Base-by-base conservation (phyloP, 92 coral and sea anemone species). In the Umimayanthus kanabou region DNA sequence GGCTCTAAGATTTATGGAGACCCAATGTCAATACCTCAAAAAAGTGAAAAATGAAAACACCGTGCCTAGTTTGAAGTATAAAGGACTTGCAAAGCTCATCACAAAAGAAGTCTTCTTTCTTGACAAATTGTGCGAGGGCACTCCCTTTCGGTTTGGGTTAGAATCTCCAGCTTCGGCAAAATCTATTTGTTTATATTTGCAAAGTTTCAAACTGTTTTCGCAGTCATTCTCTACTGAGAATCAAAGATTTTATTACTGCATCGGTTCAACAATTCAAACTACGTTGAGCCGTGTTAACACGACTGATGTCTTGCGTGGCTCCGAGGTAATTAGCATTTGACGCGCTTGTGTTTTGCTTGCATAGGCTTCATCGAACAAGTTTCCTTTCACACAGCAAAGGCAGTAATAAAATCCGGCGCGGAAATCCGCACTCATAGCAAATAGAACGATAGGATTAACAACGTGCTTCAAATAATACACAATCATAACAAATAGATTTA, bases 371-470 rank as follows among this genome's bases (percentile, higher is more conserved):
- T 69, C 45, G 20, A 26, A 23, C n/a, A 81, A 66, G n/a, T 69
- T 83, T 8, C 77, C 39, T 70, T 29, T 72, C 39, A 71, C 74
- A 28, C 87, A 83, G 25, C 78, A 69, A 26, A 83, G 39, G 77
- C 65, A 83, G 28, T 72, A 70, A 29, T 83, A 83, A 70, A 83
- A 91, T 2, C 91, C 93, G 5, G 78, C 28, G 9, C 89, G 86
- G 82, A 91, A 91, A 66, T 91, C 93, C 6, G 82, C 57, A 66
- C 93, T 91, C 93, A 91, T 91, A 1, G 77, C 93, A 77, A 69
- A 88, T 9, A 91, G 76, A 33, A 91, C 82, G 29, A 91, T 49
- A 28, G 93, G 93, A 39, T 88, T 91, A n/a, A 88, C 89, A 4
- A 91, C 86, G 47, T 91, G 93, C 37, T 91, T 91, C 33, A 91